Evolutionary conservation across 1,140 invertebrate genomes (phyloP).

Genomic region (Pseudomyrmex pallidus): DNA sequence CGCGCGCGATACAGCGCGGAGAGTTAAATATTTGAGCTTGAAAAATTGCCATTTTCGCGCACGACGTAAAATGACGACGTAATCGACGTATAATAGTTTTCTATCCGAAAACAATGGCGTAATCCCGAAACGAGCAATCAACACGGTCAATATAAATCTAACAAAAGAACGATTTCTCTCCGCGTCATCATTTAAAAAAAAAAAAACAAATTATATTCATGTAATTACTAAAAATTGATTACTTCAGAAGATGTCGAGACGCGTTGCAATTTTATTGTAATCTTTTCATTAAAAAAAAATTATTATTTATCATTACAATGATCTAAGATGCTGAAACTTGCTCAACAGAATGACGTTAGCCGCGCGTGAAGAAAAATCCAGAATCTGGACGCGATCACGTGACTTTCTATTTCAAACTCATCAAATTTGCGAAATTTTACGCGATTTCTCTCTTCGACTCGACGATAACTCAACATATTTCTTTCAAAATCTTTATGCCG

Average conservation of each 20-base stretch:
- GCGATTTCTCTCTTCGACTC: not conserved
- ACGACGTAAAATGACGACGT: not conserved
- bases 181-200: not conserved
- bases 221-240: no score
- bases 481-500: not conserved
- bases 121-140: not conserved
- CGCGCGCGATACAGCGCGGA: not conserved
- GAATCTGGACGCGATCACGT: not conserved
- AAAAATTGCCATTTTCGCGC: slow-evolving; percentile 26
- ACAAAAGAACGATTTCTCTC: not conserved
- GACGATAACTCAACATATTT: not conserved
- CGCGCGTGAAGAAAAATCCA: no score
- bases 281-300: no score
- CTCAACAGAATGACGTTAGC: no score
- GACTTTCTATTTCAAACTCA: not conserved
- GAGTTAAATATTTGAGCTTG: slow-evolving; percentile 37
- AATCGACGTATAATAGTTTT: not conserved
- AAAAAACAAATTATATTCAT: not conserved
- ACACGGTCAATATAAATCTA: not conserved
- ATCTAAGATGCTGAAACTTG: no score
- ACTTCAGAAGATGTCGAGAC: not conserved
- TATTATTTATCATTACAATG: no score
- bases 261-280: no score
- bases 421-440: not conserved
- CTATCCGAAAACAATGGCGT: not conserved